Base-by-base conservation (phyloP, 2,888 invertebrate species). In the Blastobasis lacticolella region DNA sequence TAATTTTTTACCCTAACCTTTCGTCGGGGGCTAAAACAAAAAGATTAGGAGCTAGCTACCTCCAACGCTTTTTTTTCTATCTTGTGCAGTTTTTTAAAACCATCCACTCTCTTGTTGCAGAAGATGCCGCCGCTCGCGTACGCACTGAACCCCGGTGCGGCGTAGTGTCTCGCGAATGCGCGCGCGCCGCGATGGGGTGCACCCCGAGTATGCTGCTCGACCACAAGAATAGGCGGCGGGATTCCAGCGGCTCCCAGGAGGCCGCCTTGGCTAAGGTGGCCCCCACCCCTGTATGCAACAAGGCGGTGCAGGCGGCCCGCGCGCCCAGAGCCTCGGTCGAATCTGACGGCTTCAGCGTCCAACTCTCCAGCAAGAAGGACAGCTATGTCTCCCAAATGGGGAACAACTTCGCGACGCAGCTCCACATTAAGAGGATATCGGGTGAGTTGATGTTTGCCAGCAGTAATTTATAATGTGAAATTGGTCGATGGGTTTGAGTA, bases 171-270 rank as follows among this genome's bases (percentile, higher is more conserved):
- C 81, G 75, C 72, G 73, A 76, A 73, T 69, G 69, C 81, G 75
- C 72, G 73, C 75, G 73, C 68, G 69, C 68, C 60, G 74, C 56
- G 62, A 91, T 91, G 91, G 91, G 91, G 74, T 91, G 91, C 70
- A 90, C 91, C 58, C 91, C 91, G 64, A 91, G 91, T 71, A 90
- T 90, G 81, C 79, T 91, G 61, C 79, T 91, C 66, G 90, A 91
- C 73, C 90, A 90, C 75, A 90, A 91, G 76, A 86, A 79, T 60
- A 90, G 91, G 53, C 81, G 87, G 45, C 87, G 90, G 57, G 90
- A 89, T 78, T 90, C 90, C 78, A 67, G 77, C 4, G 84, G 87
- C 38, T 89, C 88, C 9, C 89, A 88, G 51, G 89, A 88, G 58
- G 87, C 85, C 4, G 88, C 88, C 50, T 64, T 88, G 41, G 85